Percentiles rank a stretch among this genome's conserved stretches.
Evolutionary conservation across 2,797 vertebrate species (phyloP).

Genomic region (Phoebastria nigripes): DNA sequence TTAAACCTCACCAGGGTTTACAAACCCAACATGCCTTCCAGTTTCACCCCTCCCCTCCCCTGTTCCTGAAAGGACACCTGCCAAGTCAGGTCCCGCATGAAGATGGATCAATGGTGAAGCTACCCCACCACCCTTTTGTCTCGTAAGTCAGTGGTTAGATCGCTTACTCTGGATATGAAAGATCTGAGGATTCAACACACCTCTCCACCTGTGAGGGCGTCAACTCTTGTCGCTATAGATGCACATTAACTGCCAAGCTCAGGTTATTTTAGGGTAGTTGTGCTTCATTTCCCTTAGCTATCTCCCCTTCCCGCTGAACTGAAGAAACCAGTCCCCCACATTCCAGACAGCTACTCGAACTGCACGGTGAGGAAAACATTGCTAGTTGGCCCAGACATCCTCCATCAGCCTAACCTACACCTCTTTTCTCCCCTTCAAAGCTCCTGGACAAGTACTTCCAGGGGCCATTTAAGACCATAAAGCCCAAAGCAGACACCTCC

Average conservation of each 20-base stretch:
- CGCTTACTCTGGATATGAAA: neutral
- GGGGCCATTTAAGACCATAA: neutral
- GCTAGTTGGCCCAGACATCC: neutral
- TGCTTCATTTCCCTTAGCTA: neutral
- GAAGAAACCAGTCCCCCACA: neutral
- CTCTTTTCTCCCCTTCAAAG: neutral
- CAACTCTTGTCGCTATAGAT: accelerated
- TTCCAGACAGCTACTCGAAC: neutral
- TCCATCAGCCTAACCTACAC: no score
- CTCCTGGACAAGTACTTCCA: neutral
- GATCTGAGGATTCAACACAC: neutral
- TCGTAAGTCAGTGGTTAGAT: neutral
- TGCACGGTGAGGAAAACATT: accelerated
- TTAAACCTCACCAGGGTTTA: neutral
- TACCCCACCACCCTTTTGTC: neutral
- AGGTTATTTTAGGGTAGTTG: neutral
- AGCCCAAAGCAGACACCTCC: neutral
- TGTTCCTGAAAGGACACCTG: neutral
- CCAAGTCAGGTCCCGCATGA: accelerated
- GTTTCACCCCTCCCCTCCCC: neutral
- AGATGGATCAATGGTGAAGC: neutral
- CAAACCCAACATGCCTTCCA: neutral
- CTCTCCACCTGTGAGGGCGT: neutral
- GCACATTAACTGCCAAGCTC: neutral
- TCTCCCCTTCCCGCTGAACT: neutral